These are phyloP conservation scores for Myiopsitta monachus DNA, from an alignment of 2,113 vertebrate species.

Conservation along the genomic window DNA sequence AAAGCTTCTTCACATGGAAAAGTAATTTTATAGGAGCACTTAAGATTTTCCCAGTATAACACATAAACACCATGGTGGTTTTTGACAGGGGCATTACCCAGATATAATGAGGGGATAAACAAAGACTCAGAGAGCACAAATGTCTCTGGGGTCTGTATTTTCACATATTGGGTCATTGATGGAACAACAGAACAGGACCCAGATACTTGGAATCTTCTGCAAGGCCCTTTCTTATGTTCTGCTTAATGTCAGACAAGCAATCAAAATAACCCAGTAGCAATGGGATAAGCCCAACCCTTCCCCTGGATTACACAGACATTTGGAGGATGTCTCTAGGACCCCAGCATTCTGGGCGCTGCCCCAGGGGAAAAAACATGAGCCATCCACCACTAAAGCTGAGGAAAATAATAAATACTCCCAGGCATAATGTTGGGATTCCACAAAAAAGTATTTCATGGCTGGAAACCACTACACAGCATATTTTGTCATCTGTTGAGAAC, in stretches of 20 bases:
- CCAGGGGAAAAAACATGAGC: background rate
- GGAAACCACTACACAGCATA: slow-evolving; percentile 11
- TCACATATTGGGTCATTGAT: background rate
- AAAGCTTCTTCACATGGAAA: background rate
- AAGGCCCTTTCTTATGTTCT: background rate
- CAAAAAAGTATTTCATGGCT: background rate
- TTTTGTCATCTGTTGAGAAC: slow-evolving; percentile 26
- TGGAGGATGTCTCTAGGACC: background rate
- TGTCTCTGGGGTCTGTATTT: background rate
- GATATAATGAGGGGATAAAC: background rate
- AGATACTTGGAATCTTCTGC: background rate
- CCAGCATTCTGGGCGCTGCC: background rate
- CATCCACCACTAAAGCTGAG: background rate
- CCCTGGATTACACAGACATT: background rate
- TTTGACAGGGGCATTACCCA: background rate
- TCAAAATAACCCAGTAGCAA: background rate
- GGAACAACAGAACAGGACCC: background rate
- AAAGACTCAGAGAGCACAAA: background rate
- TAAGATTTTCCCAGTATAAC: background rate
- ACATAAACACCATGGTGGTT: background rate
- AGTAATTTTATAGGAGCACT: background rate
- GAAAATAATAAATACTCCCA: background rate
- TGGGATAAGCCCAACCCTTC: background rate
- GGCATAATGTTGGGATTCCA: background rate
- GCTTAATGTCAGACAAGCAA: background rate